These are phyloP conservation scores for Epicampocera succincta DNA, from an alignment of 2,888 invertebrate genomes.

Conservation along the genomic window DNA sequence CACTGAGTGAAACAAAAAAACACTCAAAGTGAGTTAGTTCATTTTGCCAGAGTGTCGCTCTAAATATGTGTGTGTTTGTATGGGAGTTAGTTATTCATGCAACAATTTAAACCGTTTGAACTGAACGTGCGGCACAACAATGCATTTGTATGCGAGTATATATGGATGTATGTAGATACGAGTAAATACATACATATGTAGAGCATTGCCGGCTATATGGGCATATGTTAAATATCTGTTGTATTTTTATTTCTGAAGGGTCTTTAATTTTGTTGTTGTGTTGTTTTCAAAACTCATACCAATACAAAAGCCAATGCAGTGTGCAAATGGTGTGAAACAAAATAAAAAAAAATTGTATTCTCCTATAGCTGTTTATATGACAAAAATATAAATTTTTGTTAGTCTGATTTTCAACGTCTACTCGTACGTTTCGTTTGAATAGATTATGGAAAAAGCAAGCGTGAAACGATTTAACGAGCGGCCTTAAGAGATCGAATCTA, in stretches of 20 bases:
- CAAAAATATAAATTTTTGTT: conserved; percentile 60
- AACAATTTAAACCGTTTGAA: conserved; percentile 6
- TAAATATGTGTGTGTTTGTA: not conserved
- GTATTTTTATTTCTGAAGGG: conserved; percentile 53
- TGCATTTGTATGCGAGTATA: not conserved
- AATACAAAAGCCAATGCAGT: conserved; percentile 20
- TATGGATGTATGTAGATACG: not conserved
- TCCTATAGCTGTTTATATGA: conserved; percentile 63
- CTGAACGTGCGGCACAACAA: conserved; percentile 9
- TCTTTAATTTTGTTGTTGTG: conserved; percentile 52
- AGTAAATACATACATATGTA: not conserved
- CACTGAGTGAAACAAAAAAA: conserved; percentile 8
- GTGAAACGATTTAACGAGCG: conserved; percentile 27
- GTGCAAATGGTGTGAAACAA: conserved; percentile 45
- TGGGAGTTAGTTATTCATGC: conserved; percentile 11
- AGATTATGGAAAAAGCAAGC: conserved; percentile 46
- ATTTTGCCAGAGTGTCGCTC: conserved; percentile 10
- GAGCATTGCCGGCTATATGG: conserved; percentile 22
- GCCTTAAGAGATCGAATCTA: conserved; percentile 19
- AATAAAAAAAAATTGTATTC: conserved; percentile 32
- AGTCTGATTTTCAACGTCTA: conserved; percentile 65
- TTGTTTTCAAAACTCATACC: conserved; percentile 27
- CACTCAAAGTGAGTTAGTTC: conserved; percentile 54
- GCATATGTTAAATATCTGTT: conserved; percentile 59
- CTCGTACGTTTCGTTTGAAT: conserved; percentile 51